These are phyloP conservation scores for Vireo griseus DNA, from an alignment of 2,797 vertebrate genomes.

Conservation along the genomic window DNA sequence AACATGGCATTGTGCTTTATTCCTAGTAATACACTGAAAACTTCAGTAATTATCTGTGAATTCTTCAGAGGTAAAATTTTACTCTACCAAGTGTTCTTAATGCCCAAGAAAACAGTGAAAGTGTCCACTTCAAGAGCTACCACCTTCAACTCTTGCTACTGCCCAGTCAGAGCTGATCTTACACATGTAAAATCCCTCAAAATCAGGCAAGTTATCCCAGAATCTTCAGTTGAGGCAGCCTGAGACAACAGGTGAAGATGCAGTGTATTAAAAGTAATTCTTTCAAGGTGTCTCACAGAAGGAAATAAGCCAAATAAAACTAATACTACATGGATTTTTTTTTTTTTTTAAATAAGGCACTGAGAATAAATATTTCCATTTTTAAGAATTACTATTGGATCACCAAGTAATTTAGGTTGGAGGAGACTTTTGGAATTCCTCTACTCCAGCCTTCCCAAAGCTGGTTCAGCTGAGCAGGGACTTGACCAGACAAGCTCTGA, in stretches of 20 bases:
- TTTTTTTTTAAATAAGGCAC: not conserved
- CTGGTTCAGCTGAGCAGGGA: rapidly evolving
- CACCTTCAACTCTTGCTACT: not conserved
- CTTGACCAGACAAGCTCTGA: not conserved
- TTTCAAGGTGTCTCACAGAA: not conserved
- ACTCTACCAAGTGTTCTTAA: not conserved
- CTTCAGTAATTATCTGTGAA: not conserved
- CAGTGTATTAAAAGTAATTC: not conserved
- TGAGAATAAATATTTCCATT: not conserved
- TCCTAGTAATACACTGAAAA: not conserved
- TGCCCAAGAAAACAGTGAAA: not conserved
- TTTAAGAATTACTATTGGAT: not conserved
- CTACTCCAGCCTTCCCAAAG: not conserved
- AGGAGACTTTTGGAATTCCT: not conserved
- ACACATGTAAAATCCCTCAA: not conserved
- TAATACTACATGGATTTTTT: not conserved
- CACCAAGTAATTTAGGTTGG: not conserved
- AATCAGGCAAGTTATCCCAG: not conserved
- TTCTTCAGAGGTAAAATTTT: not conserved
- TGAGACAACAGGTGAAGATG: rapidly evolving
- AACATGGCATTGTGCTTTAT: not conserved
- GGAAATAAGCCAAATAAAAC: not conserved
- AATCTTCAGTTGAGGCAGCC: not conserved
- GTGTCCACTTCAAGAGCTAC: not conserved
- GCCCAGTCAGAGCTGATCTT: not conserved